Percentiles rank a stretch among this genome's conserved stretches.
Evolutionary conservation across 2,888 invertebrate genomes (phyloP).

Genomic region (Macaria notata): DNA sequence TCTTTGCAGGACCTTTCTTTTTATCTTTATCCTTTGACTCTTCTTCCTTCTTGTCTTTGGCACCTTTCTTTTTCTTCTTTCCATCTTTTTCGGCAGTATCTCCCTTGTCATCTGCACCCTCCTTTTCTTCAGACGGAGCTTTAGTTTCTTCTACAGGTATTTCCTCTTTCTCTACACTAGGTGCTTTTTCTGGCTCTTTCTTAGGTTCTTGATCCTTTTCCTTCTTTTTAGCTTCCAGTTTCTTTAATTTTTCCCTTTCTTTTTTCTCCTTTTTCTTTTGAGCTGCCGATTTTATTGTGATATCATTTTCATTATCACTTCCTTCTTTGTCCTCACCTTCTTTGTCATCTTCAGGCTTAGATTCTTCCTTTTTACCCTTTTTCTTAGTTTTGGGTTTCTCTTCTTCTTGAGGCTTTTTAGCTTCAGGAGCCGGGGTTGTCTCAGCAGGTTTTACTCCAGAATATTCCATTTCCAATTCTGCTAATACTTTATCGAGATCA

Average conservation of each 20-base stretch:
- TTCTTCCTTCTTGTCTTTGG: slow-evolving; percentile 68
- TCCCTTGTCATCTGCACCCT: slow-evolving; percentile 55
- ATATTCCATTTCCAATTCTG: slow-evolving; percentile 92
- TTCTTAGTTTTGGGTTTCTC: slow-evolving; percentile 70
- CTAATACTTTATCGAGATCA: slow-evolving; percentile 91
- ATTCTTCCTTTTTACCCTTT: slow-evolving; percentile 66
- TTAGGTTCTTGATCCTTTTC: slow-evolving; percentile 63
- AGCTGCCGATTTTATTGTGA: slow-evolving; percentile 89
- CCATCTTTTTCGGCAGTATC: slow-evolving; percentile 61
- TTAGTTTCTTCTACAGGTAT: slow-evolving; percentile 48
- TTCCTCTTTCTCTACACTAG: slow-evolving; percentile 45
- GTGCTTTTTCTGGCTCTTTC: slow-evolving; percentile 44
- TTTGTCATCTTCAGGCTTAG: slow-evolving; percentile 48
- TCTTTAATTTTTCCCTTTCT: slow-evolving; percentile 89
- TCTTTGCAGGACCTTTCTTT: slow-evolving; percentile 90
- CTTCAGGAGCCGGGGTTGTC: slow-evolving; percentile 61
- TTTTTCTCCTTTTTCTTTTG: slow-evolving; percentile 96
- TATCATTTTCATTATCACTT: slow-evolving; percentile 80
- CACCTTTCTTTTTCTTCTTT: slow-evolving; percentile 73
- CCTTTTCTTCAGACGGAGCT: slow-evolving; percentile 52
- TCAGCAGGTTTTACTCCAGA: slow-evolving; percentile 82
- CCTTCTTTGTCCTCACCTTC: slow-evolving; percentile 67
- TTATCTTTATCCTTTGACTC: slow-evolving; percentile 72
- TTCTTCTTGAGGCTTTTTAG: slow-evolving; percentile 60
- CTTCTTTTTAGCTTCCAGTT: slow-evolving; percentile 85